Evolutionary conservation across 2,797 vertebrate species (phyloP).

Genomic region (Phoeniculus purpureus): DNA sequence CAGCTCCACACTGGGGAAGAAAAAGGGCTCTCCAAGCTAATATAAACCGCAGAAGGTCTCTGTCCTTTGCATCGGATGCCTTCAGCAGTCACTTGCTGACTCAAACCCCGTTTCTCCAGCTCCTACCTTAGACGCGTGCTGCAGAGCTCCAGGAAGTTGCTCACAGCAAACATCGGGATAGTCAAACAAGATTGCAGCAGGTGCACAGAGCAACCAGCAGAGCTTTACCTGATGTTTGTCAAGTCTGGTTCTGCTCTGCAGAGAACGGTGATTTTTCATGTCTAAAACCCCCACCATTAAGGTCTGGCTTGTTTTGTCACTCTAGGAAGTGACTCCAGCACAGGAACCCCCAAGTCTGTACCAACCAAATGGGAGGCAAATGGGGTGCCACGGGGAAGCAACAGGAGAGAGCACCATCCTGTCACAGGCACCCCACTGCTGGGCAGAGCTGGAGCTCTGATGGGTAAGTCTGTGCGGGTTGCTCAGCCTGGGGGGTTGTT

Average conservation of each 20-base stretch:
- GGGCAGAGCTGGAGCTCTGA: background rate
- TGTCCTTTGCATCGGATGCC: background rate
- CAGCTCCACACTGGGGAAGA: rapidly evolving
- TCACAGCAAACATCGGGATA: background rate
- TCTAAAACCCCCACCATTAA: background rate
- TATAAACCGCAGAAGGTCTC: rapidly evolving
- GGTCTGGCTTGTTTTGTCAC: background rate
- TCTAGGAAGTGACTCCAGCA: background rate
- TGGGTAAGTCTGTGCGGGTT: background rate
- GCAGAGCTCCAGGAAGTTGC: background rate
- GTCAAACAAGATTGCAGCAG: rapidly evolving
- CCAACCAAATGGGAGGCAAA: rapidly evolving
- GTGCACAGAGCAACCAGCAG: background rate
- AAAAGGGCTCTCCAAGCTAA: background rate
- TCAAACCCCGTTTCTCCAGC: background rate
- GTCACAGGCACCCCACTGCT: background rate
- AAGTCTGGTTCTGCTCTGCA: background rate
- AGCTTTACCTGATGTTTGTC: background rate
- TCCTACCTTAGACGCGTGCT: rapidly evolving
- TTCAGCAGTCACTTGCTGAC: background rate
- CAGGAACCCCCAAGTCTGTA: background rate
- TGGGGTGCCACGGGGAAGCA: rapidly evolving
- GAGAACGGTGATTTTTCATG: background rate
- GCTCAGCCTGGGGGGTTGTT: background rate
- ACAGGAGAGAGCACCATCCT: background rate